Conservation (phyloP, 1,140 invertebrate species). For the Anadara kagoshimensis region DNA sequence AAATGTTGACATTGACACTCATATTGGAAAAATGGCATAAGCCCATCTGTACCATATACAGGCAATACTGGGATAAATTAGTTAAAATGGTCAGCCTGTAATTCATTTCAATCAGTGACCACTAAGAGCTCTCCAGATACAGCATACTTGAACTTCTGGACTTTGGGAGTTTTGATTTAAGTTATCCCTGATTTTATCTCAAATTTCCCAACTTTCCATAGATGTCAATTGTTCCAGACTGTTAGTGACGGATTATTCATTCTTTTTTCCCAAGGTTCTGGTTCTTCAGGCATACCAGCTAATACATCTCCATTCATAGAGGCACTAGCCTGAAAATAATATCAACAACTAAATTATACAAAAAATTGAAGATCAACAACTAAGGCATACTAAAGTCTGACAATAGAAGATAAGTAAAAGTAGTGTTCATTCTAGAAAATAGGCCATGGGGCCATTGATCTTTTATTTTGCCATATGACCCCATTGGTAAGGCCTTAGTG, state of each 20-base stretch:
- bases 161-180: no score
- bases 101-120: no score
- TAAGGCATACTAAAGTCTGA: neutral
- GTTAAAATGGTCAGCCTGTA: no score
- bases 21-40: no score
- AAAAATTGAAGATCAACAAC: neutral
- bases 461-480: neutral
- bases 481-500: neutral
- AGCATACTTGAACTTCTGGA: no score
- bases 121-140: no score
- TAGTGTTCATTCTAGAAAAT: neutral
- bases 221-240: constrained; percentile 44
- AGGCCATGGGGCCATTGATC: neutral
- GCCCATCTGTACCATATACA: no score
- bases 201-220: no score
- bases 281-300: constrained; percentile 50
- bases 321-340: constrained; percentile 42
- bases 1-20: no score
- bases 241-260: constrained; percentile 26
- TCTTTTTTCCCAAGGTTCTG: constrained; percentile 4
- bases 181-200: no score
- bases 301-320: constrained; percentile 59
- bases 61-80: no score
- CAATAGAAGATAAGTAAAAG: neutral
- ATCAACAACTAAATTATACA: constrained; percentile 1